Percentiles rank a stretch among this genome's conserved stretches.
Conservation (phyloP, 2,888 invertebrate genomes). For the Protodeltote pygarga region DNA sequence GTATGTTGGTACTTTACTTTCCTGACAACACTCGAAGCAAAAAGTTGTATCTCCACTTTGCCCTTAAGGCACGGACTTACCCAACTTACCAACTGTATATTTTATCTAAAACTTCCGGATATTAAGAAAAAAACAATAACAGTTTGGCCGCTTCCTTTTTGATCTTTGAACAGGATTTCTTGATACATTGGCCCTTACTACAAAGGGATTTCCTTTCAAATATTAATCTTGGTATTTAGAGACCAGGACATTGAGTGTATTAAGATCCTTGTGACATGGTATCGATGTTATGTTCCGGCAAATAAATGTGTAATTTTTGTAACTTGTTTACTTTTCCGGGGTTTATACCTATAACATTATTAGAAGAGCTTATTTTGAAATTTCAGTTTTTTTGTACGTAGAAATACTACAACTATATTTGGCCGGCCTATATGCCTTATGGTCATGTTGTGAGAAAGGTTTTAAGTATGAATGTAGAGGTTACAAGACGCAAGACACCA, state of each 20-base stretch:
- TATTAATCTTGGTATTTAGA: neutral
- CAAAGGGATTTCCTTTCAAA: neutral
- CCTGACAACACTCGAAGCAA: no score
- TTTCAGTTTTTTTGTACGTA: no score
- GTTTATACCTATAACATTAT: neutral
- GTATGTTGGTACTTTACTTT: no score
- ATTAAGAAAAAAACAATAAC: neutral
- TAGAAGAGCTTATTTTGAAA: no score
- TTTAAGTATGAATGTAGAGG: no score
- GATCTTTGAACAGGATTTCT: constrained; percentile 12
- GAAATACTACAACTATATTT: no score
- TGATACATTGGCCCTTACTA: neutral
- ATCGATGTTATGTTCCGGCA: constrained; percentile 4
- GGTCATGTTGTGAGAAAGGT: no score
- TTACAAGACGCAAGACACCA: no score
- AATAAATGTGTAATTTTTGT: neutral
- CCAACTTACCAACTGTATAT: neutral
- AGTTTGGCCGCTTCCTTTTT: neutral
- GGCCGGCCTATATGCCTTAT: no score
- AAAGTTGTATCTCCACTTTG: neutral
- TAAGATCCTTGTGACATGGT: constrained; percentile 5
- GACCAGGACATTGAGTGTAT: constrained; percentile 4
- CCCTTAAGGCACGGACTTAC: neutral
- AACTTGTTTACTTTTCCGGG: neutral
- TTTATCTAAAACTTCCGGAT: neutral